These are phyloP conservation scores for Danionella cerebrum DNA, from an alignment of 2,113 vertebrate genomes.

Conservation along the genomic window DNA sequence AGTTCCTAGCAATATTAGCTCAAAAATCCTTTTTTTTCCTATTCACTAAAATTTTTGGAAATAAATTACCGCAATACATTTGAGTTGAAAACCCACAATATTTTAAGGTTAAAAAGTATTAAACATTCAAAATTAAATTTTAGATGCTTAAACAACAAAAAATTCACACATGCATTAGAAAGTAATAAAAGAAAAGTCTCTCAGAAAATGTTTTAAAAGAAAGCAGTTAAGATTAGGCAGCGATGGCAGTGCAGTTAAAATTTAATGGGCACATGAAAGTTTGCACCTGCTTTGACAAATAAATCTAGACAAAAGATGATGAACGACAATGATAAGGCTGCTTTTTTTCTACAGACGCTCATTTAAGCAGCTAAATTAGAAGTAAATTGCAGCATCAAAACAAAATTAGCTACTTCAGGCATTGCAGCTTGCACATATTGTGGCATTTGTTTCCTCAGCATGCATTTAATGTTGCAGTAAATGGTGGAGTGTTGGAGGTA, in stretches of 20 bases:
- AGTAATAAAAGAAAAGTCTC: not conserved
- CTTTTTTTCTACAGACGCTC: not conserved
- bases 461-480: conserved; percentile 40
- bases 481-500: conserved; percentile 22
- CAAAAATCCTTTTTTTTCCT: no score
- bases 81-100: no score
- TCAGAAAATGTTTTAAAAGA: not conserved
- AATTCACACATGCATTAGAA: not conserved
- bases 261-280: not conserved
- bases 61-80: no score
- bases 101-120: no score
- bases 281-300: no score
- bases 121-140: not conserved
- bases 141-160: not conserved
- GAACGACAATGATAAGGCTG: not conserved
- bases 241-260: not conserved
- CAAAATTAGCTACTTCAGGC: conserved; percentile 2
- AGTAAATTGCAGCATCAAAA: not conserved
- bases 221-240: not conserved
- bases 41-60: no score
- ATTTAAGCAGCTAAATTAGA: not conserved
- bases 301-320: not conserved
- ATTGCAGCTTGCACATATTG: conserved; percentile 15
- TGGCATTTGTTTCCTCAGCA: conserved; percentile 31
- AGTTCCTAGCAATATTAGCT: no score